Evolutionary conservation across 2,797 vertebrate species (phyloP).

Genomic region (Rhinatrema bivittatum): DNA sequence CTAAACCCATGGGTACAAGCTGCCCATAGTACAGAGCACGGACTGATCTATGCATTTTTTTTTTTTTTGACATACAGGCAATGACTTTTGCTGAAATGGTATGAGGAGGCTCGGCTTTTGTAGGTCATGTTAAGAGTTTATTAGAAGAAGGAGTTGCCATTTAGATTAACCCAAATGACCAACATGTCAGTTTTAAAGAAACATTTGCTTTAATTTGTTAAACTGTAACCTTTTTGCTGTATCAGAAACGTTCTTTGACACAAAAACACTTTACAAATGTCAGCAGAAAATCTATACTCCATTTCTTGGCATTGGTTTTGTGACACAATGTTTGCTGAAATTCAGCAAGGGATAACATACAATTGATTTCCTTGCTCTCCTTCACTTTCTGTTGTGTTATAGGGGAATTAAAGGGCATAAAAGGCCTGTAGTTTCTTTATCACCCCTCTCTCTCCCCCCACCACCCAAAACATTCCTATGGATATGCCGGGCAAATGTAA

Average conservation of each 20-base stretch:
- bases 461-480: conserved; percentile 29
- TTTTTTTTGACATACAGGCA: conserved; percentile 26
- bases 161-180: conserved; percentile 51
- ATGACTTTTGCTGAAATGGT: conserved; percentile 27
- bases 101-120: conserved; percentile 19
- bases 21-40: too few relatives aligned
- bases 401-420: conserved; percentile 51
- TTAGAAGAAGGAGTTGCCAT: conserved; percentile 31
- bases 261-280: conserved; percentile 68
- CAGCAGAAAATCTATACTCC: conserved; percentile 70
- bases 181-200: conserved; percentile 49
- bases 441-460: background rate
- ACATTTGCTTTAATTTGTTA: conserved; percentile 61
- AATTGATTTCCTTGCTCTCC: conserved; percentile 59
- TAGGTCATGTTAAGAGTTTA: conserved; percentile 32
- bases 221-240: conserved; percentile 60
- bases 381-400: conserved; percentile 43
- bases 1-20: too few relatives aligned
- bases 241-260: conserved; percentile 65
- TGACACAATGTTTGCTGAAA: conserved; percentile 61
- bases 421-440: conserved; percentile 25
- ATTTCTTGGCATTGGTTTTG: conserved; percentile 67
- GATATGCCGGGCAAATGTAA: conserved; percentile 29
- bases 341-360: conserved; percentile 57
- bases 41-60: too few relatives aligned